Percentiles rank a stretch among this genome's conserved stretches.
phyloP scores from a whole-genome alignment of 2,888 invertebrate genomes.

The Antitype chi region DNA sequence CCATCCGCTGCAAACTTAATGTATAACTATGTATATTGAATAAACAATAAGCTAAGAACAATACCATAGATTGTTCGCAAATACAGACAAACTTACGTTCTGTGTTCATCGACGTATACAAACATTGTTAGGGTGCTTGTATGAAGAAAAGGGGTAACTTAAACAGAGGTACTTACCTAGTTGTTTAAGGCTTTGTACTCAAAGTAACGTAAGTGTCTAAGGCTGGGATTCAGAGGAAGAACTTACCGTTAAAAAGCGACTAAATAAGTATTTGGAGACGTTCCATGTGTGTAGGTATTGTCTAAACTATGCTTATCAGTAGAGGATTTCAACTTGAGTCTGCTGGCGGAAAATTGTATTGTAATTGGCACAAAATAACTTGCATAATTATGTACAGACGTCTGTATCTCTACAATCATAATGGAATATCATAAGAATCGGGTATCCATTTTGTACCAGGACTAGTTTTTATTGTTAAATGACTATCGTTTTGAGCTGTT shows the following conservation, averaged over 20 bases:
- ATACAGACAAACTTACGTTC: slow-evolving; percentile 28
- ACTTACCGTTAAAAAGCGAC: background rate
- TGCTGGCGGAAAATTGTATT: background rate
- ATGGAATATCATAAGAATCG: too few relatives aligned
- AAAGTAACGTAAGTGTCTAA: background rate
- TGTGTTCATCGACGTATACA: slow-evolving; percentile 26
- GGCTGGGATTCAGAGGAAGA: background rate
- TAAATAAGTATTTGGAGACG: background rate
- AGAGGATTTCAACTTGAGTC: background rate
- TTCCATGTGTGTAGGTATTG: background rate
- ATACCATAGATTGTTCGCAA: slow-evolving; percentile 45
- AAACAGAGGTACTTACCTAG: slow-evolving; percentile 3
- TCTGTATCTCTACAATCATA: background rate
- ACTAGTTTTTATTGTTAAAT: background rate
- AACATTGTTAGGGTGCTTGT: slow-evolving; percentile 17
- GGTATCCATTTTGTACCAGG: background rate
- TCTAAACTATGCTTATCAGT: background rate
- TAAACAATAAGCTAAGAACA: slow-evolving; percentile 50
- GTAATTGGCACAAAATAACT: background rate
- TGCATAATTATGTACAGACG: background rate
- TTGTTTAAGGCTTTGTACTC: slow-evolving; percentile 16
- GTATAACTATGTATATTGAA: slow-evolving; percentile 28
- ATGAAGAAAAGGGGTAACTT: slow-evolving; percentile 20
- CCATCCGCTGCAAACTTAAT: slow-evolving; percentile 11
- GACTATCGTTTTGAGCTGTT: background rate